Base-by-base conservation (phyloP, 2,888 invertebrate species). In the Machimus atricapillus region DNA sequence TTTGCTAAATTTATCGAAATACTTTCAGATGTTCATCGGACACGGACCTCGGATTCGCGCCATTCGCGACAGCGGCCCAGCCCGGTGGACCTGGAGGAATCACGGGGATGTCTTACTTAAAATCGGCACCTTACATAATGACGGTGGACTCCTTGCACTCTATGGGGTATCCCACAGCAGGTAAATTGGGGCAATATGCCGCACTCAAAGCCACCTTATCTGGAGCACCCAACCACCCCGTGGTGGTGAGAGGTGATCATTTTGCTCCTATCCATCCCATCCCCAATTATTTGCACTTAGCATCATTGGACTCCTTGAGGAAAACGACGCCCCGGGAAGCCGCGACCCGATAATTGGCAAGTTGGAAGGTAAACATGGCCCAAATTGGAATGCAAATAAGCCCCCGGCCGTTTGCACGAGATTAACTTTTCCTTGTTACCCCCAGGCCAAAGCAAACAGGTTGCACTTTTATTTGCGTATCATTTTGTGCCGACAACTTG, bases 61-160 rank as follows among this genome's bases (percentile, higher is more conserved):
- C 94, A 89, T 94, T 94, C 91, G 93, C 93, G 89, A 88, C 90
- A 85, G 83, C 89, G 85, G 88, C 89, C 19, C 82, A 88, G 77
- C 88, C 88, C 85, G 94, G 94, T 91, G 94, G 94, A 89, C 93
- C 93, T 89, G 93, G 93, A 83, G 92, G 93, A 85, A 92, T 94
- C 89, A 91, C 93, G 90, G 93, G 94, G 90, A 93, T 94, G 93
- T 93, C 94, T 89, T 94, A 94, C 91, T 92, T 94, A 89, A 94
- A 94, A 90, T 93, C 94, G 73, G 93, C 94, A 66, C 94, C 94
- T 66, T 94, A 94, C 91, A 94, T 94, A 90, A 93, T 94, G 88
- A 94, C 94, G 79, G 94, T 95, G 91, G 95, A 95, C 91, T 94
- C 95, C 74, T 92, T 95, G 89, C 95, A 95, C 90, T 94, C 94